Percentiles rank a stretch among this genome's conserved stretches.
phyloP scores from a whole-genome alignment of 2,888 invertebrate species.

The Leptothorax acervorum region DNA sequence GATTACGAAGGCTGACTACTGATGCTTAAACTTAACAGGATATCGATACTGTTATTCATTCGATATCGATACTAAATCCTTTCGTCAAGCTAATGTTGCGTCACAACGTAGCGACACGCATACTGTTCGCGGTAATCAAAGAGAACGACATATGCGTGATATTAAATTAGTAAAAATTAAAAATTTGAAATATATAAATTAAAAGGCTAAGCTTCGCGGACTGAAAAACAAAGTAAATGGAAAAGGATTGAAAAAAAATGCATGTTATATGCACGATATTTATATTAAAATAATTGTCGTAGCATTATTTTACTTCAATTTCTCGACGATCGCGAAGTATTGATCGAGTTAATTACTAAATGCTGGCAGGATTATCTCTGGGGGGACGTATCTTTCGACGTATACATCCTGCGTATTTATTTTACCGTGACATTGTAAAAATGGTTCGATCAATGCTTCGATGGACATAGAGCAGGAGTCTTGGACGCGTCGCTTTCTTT shows the following conservation, averaged over 20 bases:
- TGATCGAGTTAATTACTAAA: conserved; percentile 21
- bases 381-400: not conserved
- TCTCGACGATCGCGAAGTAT: not conserved
- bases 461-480: conserved; percentile 34
- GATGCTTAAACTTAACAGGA: not conserved
- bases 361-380: not conserved
- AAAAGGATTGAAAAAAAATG: not conserved
- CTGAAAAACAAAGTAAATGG: not conserved
- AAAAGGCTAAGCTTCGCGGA: not conserved
- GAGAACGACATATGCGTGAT: not conserved
- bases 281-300: not conserved
- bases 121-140: not conserved
- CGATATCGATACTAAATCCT: conserved; percentile 3
- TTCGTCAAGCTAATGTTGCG: not conserved
- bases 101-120: not conserved
- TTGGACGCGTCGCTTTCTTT: conserved; percentile 56
- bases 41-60: conserved; percentile 11
- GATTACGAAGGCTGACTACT: not conserved
- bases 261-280: not conserved
- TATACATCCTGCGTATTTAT: not conserved
- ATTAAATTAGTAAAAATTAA: not conserved
- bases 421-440: conserved; percentile 25
- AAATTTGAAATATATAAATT: not conserved
- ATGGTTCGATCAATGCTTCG: conserved; percentile 24
- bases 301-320: not conserved